Percentiles rank a stretch among this genome's conserved stretches.
Evolutionary conservation across 2,888 invertebrate species (phyloP).

Genomic region (Dicycla oo): DNA sequence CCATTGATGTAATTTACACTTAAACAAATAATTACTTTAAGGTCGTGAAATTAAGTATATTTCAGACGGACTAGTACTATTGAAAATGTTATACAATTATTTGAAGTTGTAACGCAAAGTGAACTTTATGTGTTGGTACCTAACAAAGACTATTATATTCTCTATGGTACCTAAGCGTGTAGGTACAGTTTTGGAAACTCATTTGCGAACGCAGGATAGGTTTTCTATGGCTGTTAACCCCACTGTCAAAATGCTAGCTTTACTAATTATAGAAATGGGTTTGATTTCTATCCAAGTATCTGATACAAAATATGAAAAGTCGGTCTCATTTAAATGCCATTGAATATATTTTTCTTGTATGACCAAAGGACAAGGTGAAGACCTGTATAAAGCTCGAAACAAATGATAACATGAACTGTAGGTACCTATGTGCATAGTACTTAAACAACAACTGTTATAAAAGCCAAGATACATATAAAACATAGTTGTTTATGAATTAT

Average conservation of each 20-base stretch:
- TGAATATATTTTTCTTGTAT: conserved; percentile 7
- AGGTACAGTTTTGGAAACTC: neutral
- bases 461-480: conserved; percentile 30
- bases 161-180: too few relatives aligned
- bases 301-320: neutral
- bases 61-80: neutral
- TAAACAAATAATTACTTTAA: neutral
- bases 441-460: conserved; percentile 19
- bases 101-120: neutral
- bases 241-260: neutral
- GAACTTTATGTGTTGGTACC: neutral
- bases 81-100: too few relatives aligned
- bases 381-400: conserved; percentile 4
- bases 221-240: neutral
- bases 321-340: conserved; percentile 11
- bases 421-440: too few relatives aligned
- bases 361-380: conserved; percentile 24
- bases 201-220: neutral
- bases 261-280: neutral
- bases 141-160: too few relatives aligned
- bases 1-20: neutral
- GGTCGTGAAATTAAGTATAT: too few relatives aligned
- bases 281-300: neutral
- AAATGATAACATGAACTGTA: conserved; percentile 27
- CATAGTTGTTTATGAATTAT: conserved; percentile 42